These are phyloP conservation scores for Nemopilema nomurai DNA, from an alignment of 30 jellyfish, hydroid and myxozoan genomes.

Conservation along the genomic window DNA sequence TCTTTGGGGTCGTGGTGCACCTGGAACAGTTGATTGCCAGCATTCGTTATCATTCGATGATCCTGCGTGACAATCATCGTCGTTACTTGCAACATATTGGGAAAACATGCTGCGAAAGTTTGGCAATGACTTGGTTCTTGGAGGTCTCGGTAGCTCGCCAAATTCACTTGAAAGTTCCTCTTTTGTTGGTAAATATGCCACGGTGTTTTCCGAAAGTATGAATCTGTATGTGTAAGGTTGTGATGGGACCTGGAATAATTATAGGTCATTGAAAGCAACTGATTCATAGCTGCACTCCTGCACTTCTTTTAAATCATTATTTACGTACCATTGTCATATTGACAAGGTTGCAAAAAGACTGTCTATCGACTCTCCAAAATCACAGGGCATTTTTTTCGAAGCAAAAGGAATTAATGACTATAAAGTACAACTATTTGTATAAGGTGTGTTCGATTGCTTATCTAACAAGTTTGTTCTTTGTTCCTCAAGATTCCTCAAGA, in stretches of 20 bases:
- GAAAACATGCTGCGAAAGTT: conserved; percentile 25
- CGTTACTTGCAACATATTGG: background rate
- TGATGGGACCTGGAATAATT: background rate
- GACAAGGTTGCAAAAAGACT: no score
- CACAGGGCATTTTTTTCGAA: no score
- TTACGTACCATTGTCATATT: no score
- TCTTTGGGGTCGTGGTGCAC: background rate
- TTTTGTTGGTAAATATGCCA: conserved; percentile 23
- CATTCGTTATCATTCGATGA: background rate
- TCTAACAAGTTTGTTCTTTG: no score
- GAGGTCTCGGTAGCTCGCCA: background rate
- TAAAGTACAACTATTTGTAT: no score
- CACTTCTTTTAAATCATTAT: no score
- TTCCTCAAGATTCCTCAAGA: no score
- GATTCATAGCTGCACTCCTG: no score
- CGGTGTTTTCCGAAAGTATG: conserved; percentile 30
- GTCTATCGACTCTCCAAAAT: no score
- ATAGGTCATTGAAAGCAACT: background rate
- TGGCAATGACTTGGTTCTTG: conserved; percentile 52
- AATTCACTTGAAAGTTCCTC: background rate
- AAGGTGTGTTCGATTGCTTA: no score
- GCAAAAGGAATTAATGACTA: no score
- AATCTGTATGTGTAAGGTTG: conserved; percentile 45
- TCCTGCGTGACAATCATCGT: background rate
- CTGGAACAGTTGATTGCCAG: background rate